Evolutionary conservation across 2,888 invertebrate species (phyloP), one percentile per base, ranked within the genome.

Genomic region (Tridacna gigas): DNA sequence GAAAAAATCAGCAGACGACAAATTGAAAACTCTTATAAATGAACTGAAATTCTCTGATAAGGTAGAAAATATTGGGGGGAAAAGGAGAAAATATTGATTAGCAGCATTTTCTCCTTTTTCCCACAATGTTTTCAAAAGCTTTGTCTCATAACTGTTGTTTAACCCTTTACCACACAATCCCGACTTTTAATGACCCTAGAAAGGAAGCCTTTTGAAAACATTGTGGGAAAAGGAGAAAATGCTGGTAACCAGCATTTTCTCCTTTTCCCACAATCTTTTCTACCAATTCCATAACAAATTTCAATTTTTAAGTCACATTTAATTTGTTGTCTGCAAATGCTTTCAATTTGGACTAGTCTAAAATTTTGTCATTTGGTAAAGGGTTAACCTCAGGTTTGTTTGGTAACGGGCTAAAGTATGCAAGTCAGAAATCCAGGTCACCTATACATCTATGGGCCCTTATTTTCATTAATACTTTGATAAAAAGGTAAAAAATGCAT

Each of bases 81-180:
- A 65, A 65, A 65, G 65, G 65, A 65, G 25, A 65, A n/a, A 65
- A 22, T 65, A 4, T 25, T 65, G n/a, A 12, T 25, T 13, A 65
- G 7, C 22, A 65, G 25, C 65, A 22, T 22, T 65, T 65, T 65
- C 65, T 65, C 65, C 65, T 65, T 65, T n/a, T 65, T 63, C 22
- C 63, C 22, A n/a, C 63, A n/a, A 22, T 22, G 20, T 18, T 63
- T n/a, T 22, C 22, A 1, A 20, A 18, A n/a, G 22, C 3, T 63
- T 18, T 3, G 9, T 22, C 9, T n/a, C 22, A 3, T 22, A 18
- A 2, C 9, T 13, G 61, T 20, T 61, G 3, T 20, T 18, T 25
- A n/a, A 22, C n/a, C 63, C 63, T 11, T 22, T 63, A n/a, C 63
- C 63, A 63, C 13, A 63, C 22, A 22, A n/a, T 63, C n/a, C 18